Base-by-base conservation (phyloP, 2,888 invertebrate species). In the Torymus auratus region DNA sequence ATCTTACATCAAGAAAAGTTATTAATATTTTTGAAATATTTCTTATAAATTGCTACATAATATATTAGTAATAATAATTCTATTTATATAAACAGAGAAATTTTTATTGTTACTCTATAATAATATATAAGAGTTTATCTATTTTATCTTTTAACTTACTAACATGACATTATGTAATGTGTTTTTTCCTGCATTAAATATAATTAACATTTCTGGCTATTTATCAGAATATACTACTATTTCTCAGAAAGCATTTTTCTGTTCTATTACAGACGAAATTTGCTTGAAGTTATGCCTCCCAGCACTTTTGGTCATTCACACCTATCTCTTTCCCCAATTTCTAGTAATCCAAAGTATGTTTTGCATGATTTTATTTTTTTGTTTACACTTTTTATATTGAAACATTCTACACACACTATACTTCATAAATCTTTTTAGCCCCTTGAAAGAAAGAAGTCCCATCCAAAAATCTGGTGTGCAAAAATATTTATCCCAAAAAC, bases 281-380 rank as follows among this genome's bases (percentile, higher is more conserved):
- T 94, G 74, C 91, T 93, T 74, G 92, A 93, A 86, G 91, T 91
- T 85, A 91, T 95, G 85, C 94, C 94, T 28, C 93, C 94, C 86
- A 93, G 93, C 85, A 92, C 93, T 83, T 85, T 92, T 81, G 90
- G 76, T 92, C 93, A 52, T 93, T 92, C 86, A 94, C 93, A 76
- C 93, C 94, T 82, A 91, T 92, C 91, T 83, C 81, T 88, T 77
- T 91, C 92, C 75, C 91, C 92, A 83, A 88, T 92, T 83, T 90
- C 89, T 85, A 85, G 84, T 74, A 92, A 93, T 90, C 90, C 91
- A 79, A 93, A 94, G 94, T 94, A 92, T 92, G 94, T 92, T 83
- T 81, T 76, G 72, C 79, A 80, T 77, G 65, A 4, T 61, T 76
- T 83, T 81, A 78, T 80, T 76, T 71, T 82, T n/a, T n/a, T n/a